Evolutionary conservation across 2,888 invertebrate species (phyloP).

Genomic region (Sisyra nigra): DNA sequence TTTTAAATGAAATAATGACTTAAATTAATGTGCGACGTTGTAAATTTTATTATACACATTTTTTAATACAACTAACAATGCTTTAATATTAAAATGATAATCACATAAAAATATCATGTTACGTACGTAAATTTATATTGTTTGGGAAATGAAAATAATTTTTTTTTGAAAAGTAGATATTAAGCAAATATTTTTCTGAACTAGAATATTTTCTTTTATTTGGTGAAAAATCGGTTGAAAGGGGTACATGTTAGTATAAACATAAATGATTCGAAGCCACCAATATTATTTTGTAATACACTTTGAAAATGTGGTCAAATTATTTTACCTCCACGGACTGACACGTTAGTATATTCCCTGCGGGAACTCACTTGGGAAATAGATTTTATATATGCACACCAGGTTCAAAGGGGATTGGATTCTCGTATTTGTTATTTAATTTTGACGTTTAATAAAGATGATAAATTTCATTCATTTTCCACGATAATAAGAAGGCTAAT

Average conservation of each 20-base stretch:
- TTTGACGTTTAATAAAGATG: too few relatives aligned
- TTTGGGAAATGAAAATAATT: too few relatives aligned
- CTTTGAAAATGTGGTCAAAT: constrained; percentile 5
- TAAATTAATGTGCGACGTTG: background rate
- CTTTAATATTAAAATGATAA: background rate
- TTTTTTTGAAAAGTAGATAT: too few relatives aligned
- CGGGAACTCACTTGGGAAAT: constrained; percentile 1
- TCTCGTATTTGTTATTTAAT: too few relatives aligned
- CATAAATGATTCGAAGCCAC: too few relatives aligned
- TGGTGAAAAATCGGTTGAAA: too few relatives aligned
- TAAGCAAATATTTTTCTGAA: too few relatives aligned
- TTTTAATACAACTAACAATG: background rate
- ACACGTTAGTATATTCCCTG: constrained; percentile 3
- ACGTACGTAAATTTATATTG: background rate
- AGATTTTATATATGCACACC: background rate
- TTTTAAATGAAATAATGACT: background rate
- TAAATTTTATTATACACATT: background rate
- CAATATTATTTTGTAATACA: background rate
- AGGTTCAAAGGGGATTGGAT: too few relatives aligned
- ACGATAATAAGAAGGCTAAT: too few relatives aligned
- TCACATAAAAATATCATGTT: background rate
- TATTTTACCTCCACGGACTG: constrained; percentile 3
- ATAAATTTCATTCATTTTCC: too few relatives aligned
- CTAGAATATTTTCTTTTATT: too few relatives aligned
- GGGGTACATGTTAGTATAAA: too few relatives aligned